Evolutionary conservation across 1,140 invertebrate genomes (phyloP), one percentile per base, ranked within the genome.

Genomic region (Bombyx mori): DNA sequence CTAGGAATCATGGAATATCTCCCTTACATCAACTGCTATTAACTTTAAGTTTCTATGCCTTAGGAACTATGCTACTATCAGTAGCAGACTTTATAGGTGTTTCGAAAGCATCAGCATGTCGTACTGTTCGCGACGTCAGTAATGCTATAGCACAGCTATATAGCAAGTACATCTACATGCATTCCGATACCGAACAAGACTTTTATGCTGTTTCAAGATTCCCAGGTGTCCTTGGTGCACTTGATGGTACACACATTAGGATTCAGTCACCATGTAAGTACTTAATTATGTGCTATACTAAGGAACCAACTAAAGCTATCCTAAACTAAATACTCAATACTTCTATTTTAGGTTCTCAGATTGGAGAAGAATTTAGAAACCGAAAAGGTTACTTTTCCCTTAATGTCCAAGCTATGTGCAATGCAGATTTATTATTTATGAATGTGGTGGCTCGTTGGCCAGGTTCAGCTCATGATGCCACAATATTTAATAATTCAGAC

Each of bases 381-480:
- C 53, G 75, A 44, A 86, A 89, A 67, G 71, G 69, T 0, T 82
- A 66, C 48, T 87, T 83, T 65, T 82, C 81, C 8, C 58, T 84
- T 6, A 88, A 89, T 73, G 76, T 88, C 0, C 85, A 89, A 77
- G 68, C 62, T 26, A 67, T 88, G 6, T 77, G 73, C 57, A 67
- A 83, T 74, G 57, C 68, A 6, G 52, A 79, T 7, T 58, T 82
- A 1, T 57, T 47, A 57, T 75, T 89, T 8, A 61, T 65, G 50
- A 77, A 88, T 62, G 56, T 75, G 7, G 72, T 72, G 10, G 57
- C 67, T 50, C 58, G 60, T 0, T 75, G 66, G 67, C 67, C 69
- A 8, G 66, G 68, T 9, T 72, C 66, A 6, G 26, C 66, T 8
- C 67, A n/a, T n/a, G n/a, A n/a, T n/a, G n/a, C n/a, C n/a, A n/a